Percentiles rank a stretch among this genome's conserved stretches.
phyloP scores from a whole-genome alignment of 2,113 vertebrate species.

The Stegastes partitus region DNA sequence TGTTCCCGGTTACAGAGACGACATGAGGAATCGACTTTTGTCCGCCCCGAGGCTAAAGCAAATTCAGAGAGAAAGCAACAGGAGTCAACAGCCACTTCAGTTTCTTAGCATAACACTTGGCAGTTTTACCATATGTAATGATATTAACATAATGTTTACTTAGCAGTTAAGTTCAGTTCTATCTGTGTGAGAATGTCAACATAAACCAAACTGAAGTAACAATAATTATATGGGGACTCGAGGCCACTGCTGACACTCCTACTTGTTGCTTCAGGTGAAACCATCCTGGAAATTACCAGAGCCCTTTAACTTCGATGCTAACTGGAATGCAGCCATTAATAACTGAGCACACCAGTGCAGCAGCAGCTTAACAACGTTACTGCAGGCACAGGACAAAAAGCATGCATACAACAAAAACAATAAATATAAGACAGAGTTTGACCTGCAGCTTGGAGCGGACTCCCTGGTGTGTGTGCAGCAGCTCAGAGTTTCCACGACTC shows the following conservation, averaged over 20 bases:
- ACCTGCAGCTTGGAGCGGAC: conserved; percentile 85
- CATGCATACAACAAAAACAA: neutral
- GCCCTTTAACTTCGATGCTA: too few species aligned
- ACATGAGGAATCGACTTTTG: conserved; percentile 89
- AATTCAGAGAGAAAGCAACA: neutral
- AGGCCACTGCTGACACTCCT: too few species aligned
- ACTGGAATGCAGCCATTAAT: neutral
- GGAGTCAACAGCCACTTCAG: neutral
- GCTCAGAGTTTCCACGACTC: conserved; percentile 86
- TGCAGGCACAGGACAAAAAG: neutral
- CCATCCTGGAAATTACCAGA: too few species aligned
- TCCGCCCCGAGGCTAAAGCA: conserved; percentile 88
- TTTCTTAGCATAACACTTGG: neutral
- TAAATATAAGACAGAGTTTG: neutral
- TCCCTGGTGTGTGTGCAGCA: conserved; percentile 85
- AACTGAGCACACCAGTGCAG: too few species aligned
- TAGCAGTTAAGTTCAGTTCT: too few species aligned
- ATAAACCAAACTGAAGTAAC: too few species aligned
- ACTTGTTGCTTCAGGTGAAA: too few species aligned
- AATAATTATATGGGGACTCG: too few species aligned
- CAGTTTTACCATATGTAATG: neutral
- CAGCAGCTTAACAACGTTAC: too few species aligned
- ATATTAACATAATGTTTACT: too few species aligned
- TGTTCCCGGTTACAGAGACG: conserved; percentile 87
- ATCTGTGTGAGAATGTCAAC: too few species aligned